Evolutionary conservation across 2,888 invertebrate genomes (phyloP).

Genomic region (Patella caerulea): DNA sequence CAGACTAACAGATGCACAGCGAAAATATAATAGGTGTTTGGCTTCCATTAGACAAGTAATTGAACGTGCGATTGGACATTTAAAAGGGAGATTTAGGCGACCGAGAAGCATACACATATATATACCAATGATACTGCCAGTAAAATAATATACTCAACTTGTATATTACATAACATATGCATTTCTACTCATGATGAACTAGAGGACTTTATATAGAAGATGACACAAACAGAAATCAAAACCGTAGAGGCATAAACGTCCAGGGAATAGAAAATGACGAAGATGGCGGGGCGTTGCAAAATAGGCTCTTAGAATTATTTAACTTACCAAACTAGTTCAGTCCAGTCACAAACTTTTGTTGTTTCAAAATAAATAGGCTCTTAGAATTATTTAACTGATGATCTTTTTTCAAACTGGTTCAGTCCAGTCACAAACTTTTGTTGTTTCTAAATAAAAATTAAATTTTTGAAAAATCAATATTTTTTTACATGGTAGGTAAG

Average conservation of each 20-base stretch:
- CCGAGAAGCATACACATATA: not conserved
- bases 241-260: not conserved
- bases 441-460: too few relatives aligned
- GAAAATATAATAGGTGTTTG: not conserved
- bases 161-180: constrained; percentile 14
- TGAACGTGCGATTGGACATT: constrained; percentile 10
- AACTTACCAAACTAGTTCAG: too few relatives aligned
- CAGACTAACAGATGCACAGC: not conserved
- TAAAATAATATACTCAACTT: not conserved
- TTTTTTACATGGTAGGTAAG: too few relatives aligned
- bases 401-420: too few relatives aligned
- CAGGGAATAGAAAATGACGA: not conserved
- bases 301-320: not conserved
- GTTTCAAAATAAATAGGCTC: too few relatives aligned
- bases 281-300: not conserved
- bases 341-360: too few relatives aligned
- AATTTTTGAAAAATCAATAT: too few relatives aligned
- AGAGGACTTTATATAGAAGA: not conserved
- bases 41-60: constrained; percentile 14
- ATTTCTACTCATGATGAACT: not conserved
- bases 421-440: too few relatives aligned
- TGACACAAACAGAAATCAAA: not conserved
- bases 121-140: not conserved
- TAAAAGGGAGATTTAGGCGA: constrained; percentile 11
- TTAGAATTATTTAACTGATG: not conserved